A percentile compares a stretch with the other conserved stretches of the same genome.
These are phyloP conservation scores for Dryas iulia DNA, from an alignment of 1,140 invertebrate genomes.

Conservation along the genomic window DNA sequence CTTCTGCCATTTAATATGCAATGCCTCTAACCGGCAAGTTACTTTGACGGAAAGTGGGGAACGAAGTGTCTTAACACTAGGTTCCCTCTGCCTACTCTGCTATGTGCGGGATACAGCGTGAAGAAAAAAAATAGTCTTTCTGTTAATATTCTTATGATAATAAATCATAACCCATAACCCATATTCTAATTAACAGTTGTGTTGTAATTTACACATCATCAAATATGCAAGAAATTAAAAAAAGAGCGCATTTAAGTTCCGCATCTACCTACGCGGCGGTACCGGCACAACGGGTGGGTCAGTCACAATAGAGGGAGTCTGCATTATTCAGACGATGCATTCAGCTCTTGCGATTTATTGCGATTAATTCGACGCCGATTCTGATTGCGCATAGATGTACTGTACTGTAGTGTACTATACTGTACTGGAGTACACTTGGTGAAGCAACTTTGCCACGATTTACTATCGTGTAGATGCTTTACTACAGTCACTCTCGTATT, in stretches of 20 bases:
- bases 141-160: no score
- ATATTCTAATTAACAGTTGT: not conserved
- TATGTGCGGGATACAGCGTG: no score
- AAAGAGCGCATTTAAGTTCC: no score
- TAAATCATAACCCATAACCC: no score
- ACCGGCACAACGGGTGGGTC: not conserved
- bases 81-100: no score
- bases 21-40: no score
- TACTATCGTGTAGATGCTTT: not conserved
- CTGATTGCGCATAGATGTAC: constrained; percentile 1
- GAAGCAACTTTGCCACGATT: not conserved
- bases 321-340: not conserved
- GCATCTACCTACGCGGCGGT: no score
- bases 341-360: not conserved
- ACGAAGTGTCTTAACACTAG: no score
- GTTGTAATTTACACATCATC: not conserved
- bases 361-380: not conserved
- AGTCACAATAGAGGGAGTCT: not conserved
- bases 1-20: no score
- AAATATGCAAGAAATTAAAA: not conserved
- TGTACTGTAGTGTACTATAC: no score
- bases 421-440: not conserved
- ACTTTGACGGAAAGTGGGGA: no score
- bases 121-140: no score
- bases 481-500: not conserved